Evolutionary conservation across 2,113 vertebrate genomes (phyloP).

Genomic region (Cyrtonyx montezumae): DNA sequence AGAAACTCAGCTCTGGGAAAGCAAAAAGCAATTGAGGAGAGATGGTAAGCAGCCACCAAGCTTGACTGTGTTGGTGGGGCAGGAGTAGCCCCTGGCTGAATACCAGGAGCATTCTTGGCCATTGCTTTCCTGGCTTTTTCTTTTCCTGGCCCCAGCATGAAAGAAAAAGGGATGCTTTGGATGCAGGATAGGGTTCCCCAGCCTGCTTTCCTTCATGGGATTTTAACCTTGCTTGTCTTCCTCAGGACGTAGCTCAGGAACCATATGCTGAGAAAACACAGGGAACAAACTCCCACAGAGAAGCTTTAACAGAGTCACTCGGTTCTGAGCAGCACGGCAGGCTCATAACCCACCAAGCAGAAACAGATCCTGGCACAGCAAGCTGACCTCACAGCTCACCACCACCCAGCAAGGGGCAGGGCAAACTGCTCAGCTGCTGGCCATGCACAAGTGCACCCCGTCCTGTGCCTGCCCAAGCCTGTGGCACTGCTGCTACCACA

Average conservation of each 20-base stretch:
- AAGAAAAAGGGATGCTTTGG: background rate
- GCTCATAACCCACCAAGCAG: background rate
- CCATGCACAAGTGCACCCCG: rapidly evolving
- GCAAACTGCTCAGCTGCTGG: rapidly evolving
- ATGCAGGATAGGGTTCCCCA: rapidly evolving
- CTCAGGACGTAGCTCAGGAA: background rate
- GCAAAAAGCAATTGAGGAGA: rapidly evolving
- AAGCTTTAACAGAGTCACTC: background rate
- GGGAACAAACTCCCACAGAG: background rate
- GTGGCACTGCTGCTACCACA: background rate
- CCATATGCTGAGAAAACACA: background rate
- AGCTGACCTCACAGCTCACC: background rate
- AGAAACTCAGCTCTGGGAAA: background rate
- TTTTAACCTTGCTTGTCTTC: rapidly evolving
- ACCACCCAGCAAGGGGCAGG: background rate
- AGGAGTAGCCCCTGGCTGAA: background rate
- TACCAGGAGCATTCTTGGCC: background rate
- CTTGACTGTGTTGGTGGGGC: rapidly evolving
- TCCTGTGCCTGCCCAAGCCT: background rate
- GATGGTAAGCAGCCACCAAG: background rate
- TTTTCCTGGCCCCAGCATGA: rapidly evolving
- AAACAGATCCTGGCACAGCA: background rate
- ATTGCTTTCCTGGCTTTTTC: rapidly evolving
- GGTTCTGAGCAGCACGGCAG: background rate
- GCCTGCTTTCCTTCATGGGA: background rate